These are phyloP conservation scores for Yponomeuta evonymella DNA, from an alignment of 2,888 invertebrate species.

Conservation along the genomic window DNA sequence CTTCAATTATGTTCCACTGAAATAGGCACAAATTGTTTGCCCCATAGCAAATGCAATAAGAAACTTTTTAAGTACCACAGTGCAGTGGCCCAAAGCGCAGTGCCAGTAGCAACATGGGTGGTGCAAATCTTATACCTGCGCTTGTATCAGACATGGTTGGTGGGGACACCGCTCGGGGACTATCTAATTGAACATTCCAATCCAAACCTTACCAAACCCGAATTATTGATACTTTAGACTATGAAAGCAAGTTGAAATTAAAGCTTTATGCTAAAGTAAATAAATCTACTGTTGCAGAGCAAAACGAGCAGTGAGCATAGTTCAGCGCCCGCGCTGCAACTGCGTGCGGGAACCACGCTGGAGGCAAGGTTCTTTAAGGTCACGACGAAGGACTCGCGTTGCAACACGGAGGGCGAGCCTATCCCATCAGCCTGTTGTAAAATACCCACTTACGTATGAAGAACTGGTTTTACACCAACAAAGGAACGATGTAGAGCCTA, in stretches of 20 bases:
- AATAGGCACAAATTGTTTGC: neutral
- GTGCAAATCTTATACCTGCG: slow-evolving; percentile 25
- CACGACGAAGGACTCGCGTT: slow-evolving; percentile 64
- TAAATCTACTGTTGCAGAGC: neutral
- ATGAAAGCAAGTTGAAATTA: neutral
- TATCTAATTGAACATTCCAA: neutral
- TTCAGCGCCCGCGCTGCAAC: slow-evolving; percentile 5
- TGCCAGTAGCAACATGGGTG: slow-evolving; percentile 47
- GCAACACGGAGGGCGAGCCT: slow-evolving; percentile 37
- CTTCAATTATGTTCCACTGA: neutral
- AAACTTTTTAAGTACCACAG: neutral
- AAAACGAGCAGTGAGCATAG: neutral
- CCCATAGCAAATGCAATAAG: neutral
- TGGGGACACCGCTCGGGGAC: neutral
- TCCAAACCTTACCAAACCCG: neutral
- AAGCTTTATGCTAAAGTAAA: neutral
- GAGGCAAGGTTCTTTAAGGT: slow-evolving; percentile 62
- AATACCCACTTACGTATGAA: slow-evolving; percentile 19
- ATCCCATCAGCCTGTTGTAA: slow-evolving; percentile 31
- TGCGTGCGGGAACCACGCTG: slow-evolving; percentile 29
- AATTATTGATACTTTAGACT: neutral
- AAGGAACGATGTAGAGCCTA: slow-evolving; percentile 10
- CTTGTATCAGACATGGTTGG: slow-evolving; percentile 3
- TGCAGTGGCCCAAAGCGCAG: slow-evolving; percentile 30
- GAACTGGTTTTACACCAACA: slow-evolving; percentile 20